phyloP scores from a whole-genome alignment of 2,797 vertebrate species.

The Lophotriccus pileatus region DNA sequence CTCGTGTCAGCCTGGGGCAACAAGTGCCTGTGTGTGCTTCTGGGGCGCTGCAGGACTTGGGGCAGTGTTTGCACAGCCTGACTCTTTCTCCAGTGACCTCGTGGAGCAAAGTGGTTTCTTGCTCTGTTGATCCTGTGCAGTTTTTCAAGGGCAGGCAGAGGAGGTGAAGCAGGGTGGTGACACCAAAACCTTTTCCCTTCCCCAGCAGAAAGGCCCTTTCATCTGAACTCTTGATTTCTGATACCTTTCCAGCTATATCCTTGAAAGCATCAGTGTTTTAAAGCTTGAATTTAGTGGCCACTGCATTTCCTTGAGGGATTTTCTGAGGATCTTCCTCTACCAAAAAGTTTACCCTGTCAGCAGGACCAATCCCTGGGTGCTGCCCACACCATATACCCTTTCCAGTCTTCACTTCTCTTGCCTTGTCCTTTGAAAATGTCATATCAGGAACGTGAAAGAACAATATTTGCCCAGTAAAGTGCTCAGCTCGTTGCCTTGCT shows the following conservation, averaged over 20 bases:
- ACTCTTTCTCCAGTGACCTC: background rate
- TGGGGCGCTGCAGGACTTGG: background rate
- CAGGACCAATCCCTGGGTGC: background rate
- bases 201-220: background rate
- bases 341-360: background rate
- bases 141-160: background rate
- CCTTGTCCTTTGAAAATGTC: background rate
- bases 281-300: background rate
- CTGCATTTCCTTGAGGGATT: background rate
- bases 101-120: background rate
- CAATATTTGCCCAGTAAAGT: rapidly evolving
- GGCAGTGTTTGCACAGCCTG: background rate
- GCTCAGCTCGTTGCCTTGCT: background rate
- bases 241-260: background rate
- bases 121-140: background rate
- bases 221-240: background rate
- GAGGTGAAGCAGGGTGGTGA: background rate
- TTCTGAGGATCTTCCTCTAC: background rate
- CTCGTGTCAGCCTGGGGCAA: background rate
- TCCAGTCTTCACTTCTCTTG: background rate
- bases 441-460: background rate
- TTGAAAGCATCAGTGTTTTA: background rate
- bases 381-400: background rate
- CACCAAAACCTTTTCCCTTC: background rate
- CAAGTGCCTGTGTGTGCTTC: background rate